Conservation (phyloP, 2,113 vertebrate species). For the Dromaius novaehollandiae region DNA sequence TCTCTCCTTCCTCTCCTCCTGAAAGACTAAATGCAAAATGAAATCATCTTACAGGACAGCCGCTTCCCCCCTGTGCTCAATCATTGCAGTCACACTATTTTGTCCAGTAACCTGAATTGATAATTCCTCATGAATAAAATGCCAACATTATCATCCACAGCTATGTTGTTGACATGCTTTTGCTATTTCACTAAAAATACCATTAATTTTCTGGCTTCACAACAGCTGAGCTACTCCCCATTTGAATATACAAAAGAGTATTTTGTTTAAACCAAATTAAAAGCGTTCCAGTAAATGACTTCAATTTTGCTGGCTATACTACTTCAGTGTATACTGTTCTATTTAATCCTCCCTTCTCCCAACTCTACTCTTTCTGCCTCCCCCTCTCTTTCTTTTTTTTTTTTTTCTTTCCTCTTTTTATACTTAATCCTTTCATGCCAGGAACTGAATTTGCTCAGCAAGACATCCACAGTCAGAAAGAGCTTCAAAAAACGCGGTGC, state of each 20-base stretch:
- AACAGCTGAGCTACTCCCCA: constrained; percentile 81
- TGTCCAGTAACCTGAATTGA: constrained; percentile 79
- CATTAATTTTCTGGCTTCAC: constrained; percentile 84
- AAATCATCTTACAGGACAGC: constrained; percentile 64
- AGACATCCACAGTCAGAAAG: neutral
- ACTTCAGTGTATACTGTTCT: constrained; percentile 74
- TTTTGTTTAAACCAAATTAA: constrained; percentile 88
- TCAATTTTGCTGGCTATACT: constrained; percentile 81
- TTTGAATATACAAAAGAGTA: constrained; percentile 84
- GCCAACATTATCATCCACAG: constrained; percentile 77
- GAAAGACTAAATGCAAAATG: constrained; percentile 70
- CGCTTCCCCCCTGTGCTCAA: constrained; percentile 56
- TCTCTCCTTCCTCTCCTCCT: neutral
- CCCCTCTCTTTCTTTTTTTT: neutral
- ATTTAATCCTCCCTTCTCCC: constrained; percentile 67
- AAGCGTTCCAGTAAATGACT: constrained; percentile 84
- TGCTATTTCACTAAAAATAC: constrained; percentile 82
- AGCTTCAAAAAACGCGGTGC: neutral
- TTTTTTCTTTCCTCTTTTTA: constrained; percentile 4
- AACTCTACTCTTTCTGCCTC: neutral
- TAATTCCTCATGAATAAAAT: constrained; percentile 85
- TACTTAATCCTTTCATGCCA: constrained; percentile 56
- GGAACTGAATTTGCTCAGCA: constrained; percentile 47
- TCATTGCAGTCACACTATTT: constrained; percentile 78
- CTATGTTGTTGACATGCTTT: constrained; percentile 81